A percentile compares a stretch with the other conserved stretches of the same genome.
These are phyloP conservation scores for Forbesichthys agassizii DNA, from an alignment of 2,113 vertebrate species.

Conservation along the genomic window DNA sequence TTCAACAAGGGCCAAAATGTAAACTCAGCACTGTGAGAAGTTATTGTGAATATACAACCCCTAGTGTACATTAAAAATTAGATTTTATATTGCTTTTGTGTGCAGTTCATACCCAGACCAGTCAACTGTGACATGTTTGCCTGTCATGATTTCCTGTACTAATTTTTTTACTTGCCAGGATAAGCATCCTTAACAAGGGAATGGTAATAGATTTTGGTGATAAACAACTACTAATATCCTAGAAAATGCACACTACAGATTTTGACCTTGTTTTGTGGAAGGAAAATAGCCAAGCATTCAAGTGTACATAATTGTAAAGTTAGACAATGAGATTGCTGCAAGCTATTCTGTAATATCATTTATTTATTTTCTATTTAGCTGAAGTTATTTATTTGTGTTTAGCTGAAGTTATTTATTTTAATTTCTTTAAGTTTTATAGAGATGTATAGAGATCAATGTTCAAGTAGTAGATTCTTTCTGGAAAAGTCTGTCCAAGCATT, in stretches of 20 bases:
- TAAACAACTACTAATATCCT: conserved; percentile 47
- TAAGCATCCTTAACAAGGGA: conserved; percentile 19
- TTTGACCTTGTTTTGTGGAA: conserved; percentile 6
- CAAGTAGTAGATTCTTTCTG: conserved; percentile 16
- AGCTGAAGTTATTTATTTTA: no score
- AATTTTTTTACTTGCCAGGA: conserved; percentile 13
- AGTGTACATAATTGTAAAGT: no score
- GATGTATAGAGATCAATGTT: not conserved
- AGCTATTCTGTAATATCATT: no score
- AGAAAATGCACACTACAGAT: conserved; percentile 18
- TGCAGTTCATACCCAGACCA: conserved; percentile 21
- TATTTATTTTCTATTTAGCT: no score
- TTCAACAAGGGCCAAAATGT: conserved; percentile 33
- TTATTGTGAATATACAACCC: conserved; percentile 13
- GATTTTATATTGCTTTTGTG: not conserved
- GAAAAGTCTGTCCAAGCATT: conserved; percentile 37
- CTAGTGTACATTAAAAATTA: no score
- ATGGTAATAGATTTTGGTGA: conserved; percentile 39
- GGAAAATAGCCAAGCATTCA: no score
- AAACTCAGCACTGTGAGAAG: conserved; percentile 53
- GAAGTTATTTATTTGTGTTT: no score
- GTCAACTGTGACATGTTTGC: conserved; percentile 26
- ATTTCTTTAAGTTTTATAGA: no score
- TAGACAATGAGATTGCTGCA: no score
- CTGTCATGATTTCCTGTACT: conserved; percentile 43